Conservation (phyloP, 2,113 vertebrate species). For the Mustela lutreola region DNA sequence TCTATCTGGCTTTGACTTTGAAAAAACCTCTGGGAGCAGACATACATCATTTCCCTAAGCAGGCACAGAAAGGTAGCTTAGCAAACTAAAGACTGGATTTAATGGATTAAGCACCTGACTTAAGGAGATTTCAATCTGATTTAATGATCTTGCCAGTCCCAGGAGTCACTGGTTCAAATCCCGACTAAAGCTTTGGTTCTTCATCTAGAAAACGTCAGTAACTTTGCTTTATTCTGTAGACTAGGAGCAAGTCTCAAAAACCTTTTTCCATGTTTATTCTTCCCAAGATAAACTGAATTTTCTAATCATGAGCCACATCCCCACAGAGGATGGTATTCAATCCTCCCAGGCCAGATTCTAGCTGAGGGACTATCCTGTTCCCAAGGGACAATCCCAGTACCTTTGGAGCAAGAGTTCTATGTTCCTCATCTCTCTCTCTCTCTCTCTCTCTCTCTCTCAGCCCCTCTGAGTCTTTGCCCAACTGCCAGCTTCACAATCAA, state of each 20-base stretch:
- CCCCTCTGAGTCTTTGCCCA: background rate
- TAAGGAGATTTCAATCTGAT: constrained; percentile 67
- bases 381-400: background rate
- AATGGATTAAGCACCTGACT: constrained; percentile 59
- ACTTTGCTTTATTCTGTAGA: constrained; percentile 32
- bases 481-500: background rate
- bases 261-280: background rate
- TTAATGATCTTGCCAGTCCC: constrained; percentile 58
- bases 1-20: constrained; percentile 24
- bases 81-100: constrained; percentile 51
- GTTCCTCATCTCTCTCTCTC: no score
- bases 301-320: background rate
- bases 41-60: constrained; percentile 28
- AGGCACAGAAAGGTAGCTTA: constrained; percentile 63
- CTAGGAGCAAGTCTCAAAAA: background rate
- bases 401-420: background rate
- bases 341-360: background rate
- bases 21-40: constrained; percentile 49
- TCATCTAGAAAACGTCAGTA: constrained; percentile 52
- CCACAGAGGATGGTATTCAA: background rate
- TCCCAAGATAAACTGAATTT: background rate
- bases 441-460: background rate
- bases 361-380: background rate
- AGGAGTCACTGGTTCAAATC: constrained; percentile 68
- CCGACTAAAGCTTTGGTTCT: constrained; percentile 37